phyloP scores from a whole-genome alignment of 2,888 invertebrate genomes.

The Caenorhabditis becei region DNA sequence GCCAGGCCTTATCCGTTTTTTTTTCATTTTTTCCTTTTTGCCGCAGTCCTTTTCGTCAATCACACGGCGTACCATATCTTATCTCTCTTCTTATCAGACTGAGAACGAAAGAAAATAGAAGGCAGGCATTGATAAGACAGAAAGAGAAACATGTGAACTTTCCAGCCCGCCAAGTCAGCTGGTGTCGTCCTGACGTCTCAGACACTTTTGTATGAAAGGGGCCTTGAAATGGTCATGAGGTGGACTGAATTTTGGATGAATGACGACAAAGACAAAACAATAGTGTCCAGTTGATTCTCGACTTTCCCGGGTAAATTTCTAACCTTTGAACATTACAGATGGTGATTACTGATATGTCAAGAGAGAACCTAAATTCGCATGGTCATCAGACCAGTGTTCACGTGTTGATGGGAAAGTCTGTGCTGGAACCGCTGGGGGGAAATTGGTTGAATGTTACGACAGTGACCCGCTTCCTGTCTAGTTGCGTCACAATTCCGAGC shows the following conservation, averaged over 20 bases:
- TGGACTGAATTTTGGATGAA: constrained; percentile 24
- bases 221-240: constrained; percentile 13
- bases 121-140: constrained; percentile 4
- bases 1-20: constrained; percentile 1
- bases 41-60: not conserved
- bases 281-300: not conserved
- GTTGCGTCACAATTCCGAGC: not conserved
- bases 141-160: constrained; percentile 31
- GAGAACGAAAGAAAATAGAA: not conserved
- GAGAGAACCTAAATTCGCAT: not conserved
- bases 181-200: not conserved
- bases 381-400: constrained; percentile 20
- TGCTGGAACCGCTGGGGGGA: not conserved
- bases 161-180: constrained; percentile 24
- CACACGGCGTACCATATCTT: not conserved
- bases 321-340: constrained; percentile 26
- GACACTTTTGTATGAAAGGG: not conserved
- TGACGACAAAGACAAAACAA: not conserved
- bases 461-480: not conserved
- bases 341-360: constrained; percentile 6
- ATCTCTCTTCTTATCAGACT: constrained; percentile 4
- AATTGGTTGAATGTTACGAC: not conserved
- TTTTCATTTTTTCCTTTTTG: not conserved
- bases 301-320: not conserved
- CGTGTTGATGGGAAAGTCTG: not conserved